These are phyloP conservation scores for Lamprologus tigripictilis DNA, from an alignment of 2,113 vertebrate species.

Conservation along the genomic window DNA sequence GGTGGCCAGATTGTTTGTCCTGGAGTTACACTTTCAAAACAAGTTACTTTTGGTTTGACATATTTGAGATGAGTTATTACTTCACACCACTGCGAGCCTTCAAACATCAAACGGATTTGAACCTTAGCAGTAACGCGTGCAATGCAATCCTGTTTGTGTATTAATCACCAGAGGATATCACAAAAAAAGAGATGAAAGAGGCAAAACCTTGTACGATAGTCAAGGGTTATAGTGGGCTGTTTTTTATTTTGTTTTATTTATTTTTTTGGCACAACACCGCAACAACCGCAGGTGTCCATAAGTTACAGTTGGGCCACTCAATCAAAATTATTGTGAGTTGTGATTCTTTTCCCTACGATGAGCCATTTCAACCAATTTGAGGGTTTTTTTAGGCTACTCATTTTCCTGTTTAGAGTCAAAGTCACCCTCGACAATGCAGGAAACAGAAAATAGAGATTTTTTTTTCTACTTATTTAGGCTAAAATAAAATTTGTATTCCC, in stretches of 20 bases:
- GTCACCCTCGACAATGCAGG: neutral
- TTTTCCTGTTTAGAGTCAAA: neutral
- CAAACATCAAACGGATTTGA: neutral
- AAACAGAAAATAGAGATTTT: neutral
- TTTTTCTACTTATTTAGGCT: neutral
- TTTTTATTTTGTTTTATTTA: neutral
- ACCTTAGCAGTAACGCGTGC: neutral
- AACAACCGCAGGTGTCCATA: neutral
- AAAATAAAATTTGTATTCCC: neutral
- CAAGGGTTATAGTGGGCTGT: neutral
- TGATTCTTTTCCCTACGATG: fast-evolving
- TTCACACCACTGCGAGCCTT: neutral
- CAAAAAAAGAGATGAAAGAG: neutral
- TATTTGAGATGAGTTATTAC: neutral
- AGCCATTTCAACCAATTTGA: fast-evolving
- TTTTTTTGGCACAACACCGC: neutral
- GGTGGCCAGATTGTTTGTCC: neutral
- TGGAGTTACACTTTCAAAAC: neutral
- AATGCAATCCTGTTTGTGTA: neutral
- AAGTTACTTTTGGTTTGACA: neutral
- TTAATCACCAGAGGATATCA: neutral
- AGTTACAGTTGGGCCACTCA: neutral
- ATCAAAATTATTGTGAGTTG: neutral
- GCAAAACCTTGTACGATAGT: neutral
- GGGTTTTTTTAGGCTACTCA: fast-evolving